Conservation (phyloP, 2,113 vertebrate genomes). For the Oxyruncus cristatus region DNA sequence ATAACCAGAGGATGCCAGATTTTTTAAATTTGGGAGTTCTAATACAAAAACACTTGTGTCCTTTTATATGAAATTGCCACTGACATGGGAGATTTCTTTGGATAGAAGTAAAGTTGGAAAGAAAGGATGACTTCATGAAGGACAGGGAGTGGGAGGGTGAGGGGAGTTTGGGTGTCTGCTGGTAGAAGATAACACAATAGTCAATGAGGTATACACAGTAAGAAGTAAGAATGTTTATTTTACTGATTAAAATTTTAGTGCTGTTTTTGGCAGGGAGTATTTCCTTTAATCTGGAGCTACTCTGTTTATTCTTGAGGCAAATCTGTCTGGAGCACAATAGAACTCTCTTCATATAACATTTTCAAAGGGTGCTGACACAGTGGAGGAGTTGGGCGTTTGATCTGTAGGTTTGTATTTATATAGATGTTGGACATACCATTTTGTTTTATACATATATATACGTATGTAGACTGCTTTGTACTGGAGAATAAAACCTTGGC, state of each 20-base stretch:
- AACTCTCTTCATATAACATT: slow-evolving; percentile 19
- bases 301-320: slow-evolving; percentile 56
- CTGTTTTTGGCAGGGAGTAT: slow-evolving; percentile 50
- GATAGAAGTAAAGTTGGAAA: neutral
- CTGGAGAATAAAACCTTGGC: neutral
- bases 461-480: slow-evolving; percentile 10
- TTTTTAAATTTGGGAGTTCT: neutral
- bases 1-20: accelerated
- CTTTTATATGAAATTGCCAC: neutral
- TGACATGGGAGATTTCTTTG: neutral
- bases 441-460: neutral
- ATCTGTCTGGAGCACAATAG: slow-evolving; percentile 51
- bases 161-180: neutral
- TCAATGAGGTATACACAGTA: slow-evolving; percentile 37
- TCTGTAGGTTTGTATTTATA: slow-evolving; percentile 34
- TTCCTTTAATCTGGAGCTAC: slow-evolving; percentile 61
- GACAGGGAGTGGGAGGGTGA: accelerated
- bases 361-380: slow-evolving; percentile 30
- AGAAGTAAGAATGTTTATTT: slow-evolving; percentile 60
- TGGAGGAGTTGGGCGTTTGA: slow-evolving; percentile 17
- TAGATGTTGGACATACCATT: slow-evolving; percentile 5
- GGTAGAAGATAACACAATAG: slow-evolving; percentile 29
- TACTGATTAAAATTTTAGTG: slow-evolving; percentile 62
- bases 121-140: slow-evolving; percentile 25
- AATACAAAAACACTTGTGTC: neutral